These are phyloP conservation scores for Andricus quercusramuli DNA, from an alignment of 2,888 invertebrate genomes.

Conservation along the genomic window DNA sequence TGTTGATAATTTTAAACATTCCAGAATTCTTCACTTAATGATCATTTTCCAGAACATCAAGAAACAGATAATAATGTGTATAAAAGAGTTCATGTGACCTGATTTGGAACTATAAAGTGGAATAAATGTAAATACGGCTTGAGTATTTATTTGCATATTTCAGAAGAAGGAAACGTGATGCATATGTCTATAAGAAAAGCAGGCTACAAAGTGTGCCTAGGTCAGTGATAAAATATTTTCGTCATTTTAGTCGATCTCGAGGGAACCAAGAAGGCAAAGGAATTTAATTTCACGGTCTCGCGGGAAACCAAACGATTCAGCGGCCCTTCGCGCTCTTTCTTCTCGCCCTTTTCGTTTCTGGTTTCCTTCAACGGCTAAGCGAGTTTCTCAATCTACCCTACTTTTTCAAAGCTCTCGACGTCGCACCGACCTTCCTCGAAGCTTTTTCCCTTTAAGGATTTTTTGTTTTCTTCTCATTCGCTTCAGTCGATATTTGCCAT, in stretches of 20 bases:
- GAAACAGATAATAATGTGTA: too few relatives aligned
- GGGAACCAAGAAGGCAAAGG: slow-evolving; percentile 56
- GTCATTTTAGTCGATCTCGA: slow-evolving; percentile 48
- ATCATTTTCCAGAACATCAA: too few relatives aligned
- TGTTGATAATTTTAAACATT: too few relatives aligned
- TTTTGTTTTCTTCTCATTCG: slow-evolving; percentile 19
- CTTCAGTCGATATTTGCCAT: slow-evolving; percentile 37
- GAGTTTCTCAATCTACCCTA: slow-evolving; percentile 39
- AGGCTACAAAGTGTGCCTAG: slow-evolving; percentile 40
- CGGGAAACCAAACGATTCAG: slow-evolving; percentile 64
- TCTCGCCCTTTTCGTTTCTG: slow-evolving; percentile 37
- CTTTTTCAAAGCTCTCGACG: slow-evolving; percentile 11
- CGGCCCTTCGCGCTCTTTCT: slow-evolving; percentile 54
- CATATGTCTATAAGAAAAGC: neutral
- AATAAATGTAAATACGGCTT: too few relatives aligned
- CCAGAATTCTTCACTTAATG: too few relatives aligned
- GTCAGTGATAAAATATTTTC: slow-evolving; percentile 55
- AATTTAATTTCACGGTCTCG: slow-evolving; percentile 72
- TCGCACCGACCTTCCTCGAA: slow-evolving; percentile 33
- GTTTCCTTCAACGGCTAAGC: slow-evolving; percentile 39
- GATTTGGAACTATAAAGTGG: too few relatives aligned
- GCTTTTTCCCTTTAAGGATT: slow-evolving; percentile 33
- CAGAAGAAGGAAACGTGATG: neutral
- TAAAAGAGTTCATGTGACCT: too few relatives aligned
- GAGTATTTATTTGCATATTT: neutral